A percentile compares a stretch with the other conserved stretches of the same genome.
Conservation (phyloP, 2,113 vertebrate genomes). For the Oryzias curvinotus region DNA sequence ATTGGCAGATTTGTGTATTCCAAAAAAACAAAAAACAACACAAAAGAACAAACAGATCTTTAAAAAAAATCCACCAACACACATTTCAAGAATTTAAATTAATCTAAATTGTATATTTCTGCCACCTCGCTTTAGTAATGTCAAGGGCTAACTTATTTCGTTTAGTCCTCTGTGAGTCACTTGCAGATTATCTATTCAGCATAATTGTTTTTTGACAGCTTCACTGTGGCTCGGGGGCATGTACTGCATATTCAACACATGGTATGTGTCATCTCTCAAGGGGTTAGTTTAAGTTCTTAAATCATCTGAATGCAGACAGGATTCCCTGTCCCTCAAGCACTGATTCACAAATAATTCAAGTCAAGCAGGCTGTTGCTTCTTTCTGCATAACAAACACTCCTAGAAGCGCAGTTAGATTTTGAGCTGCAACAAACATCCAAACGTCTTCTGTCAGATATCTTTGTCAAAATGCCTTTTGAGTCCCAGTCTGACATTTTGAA, state of each 20-base stretch:
- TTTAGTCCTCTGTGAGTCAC: slow-evolving; percentile 14
- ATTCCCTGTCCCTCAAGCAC: slow-evolving; percentile 47
- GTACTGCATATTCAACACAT: slow-evolving; percentile 58
- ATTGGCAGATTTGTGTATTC: not conserved
- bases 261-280: slow-evolving; percentile 45
- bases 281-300: slow-evolving; percentile 35
- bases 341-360: slow-evolving; percentile 51
- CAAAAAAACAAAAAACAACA: not conserved
- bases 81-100: not conserved
- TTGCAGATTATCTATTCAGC: slow-evolving; percentile 22
- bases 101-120: not conserved
- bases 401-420: slow-evolving; percentile 30
- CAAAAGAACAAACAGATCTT: too few relatives aligned
- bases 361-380: slow-evolving; percentile 32
- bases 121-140: not conserved
- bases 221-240: slow-evolving; percentile 19
- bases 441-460: slow-evolving; percentile 13
- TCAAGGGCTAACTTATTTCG: slow-evolving; percentile 19
- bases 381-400: slow-evolving; percentile 39
- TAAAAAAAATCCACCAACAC: too few relatives aligned
- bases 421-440: slow-evolving; percentile 15
- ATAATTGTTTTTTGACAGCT: slow-evolving; percentile 22
- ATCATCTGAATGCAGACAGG: slow-evolving; percentile 54
- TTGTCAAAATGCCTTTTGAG: slow-evolving; percentile 9
- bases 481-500: too few relatives aligned